phyloP scores from a whole-genome alignment of 1,140 invertebrate genomes.

The Bombus sibiricus region DNA sequence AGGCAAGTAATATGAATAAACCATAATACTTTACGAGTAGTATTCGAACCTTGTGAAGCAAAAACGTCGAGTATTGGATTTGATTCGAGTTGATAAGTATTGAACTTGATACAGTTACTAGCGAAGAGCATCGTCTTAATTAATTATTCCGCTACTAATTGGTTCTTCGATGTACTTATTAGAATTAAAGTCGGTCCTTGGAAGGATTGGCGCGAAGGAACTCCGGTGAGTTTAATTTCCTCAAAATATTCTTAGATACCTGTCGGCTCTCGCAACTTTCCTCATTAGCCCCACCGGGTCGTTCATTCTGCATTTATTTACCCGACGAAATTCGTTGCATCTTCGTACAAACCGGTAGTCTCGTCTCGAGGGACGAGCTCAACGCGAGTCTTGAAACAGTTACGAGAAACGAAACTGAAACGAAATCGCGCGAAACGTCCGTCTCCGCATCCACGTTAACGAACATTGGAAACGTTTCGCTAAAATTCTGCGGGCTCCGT shows the following conservation, averaged over 20 bases:
- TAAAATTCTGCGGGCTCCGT: background rate
- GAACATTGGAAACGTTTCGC: background rate
- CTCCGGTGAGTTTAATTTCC: slow-evolving; percentile 53
- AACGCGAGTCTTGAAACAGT: background rate
- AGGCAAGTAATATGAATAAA: too few species aligned
- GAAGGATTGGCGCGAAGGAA: slow-evolving; percentile 1
- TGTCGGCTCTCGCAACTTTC: slow-evolving; percentile 54
- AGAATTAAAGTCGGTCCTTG: slow-evolving; percentile 52
- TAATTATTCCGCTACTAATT: slow-evolving; percentile 48
- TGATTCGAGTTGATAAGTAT: too few species aligned
- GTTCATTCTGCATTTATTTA: slow-evolving; percentile 48
- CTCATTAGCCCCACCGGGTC: slow-evolving; percentile 53
- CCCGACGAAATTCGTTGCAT: slow-evolving; percentile 22
- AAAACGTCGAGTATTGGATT: too few species aligned
- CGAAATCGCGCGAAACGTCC: background rate
- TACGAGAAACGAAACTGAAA: background rate
- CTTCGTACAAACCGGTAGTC: too few species aligned
- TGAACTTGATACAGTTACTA: too few species aligned
- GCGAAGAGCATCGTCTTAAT: slow-evolving; percentile 15
- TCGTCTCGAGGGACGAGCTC: background rate
- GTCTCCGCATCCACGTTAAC: background rate
- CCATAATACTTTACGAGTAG: too few species aligned
- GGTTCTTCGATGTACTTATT: slow-evolving; percentile 59
- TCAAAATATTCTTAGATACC: slow-evolving; percentile 56
- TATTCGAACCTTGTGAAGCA: too few species aligned